Evolutionary conservation across 2,888 invertebrate genomes (phyloP).

Genomic region (Priapulus caudatus): DNA sequence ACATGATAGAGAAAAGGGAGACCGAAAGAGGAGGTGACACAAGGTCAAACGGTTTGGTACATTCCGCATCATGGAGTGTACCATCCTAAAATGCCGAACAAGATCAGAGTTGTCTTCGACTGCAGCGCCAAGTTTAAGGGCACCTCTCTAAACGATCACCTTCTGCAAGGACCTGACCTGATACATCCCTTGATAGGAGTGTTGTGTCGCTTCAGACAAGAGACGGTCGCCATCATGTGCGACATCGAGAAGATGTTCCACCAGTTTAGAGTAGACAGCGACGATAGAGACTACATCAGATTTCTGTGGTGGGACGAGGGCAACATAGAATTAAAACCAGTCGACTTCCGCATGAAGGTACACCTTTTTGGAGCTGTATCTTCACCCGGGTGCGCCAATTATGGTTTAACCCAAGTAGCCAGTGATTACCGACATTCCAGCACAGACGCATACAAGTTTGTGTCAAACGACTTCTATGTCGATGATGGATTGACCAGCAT

Average conservation of each 20-base stretch:
- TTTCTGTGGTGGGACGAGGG: background rate
- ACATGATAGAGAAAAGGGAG: background rate
- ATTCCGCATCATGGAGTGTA: background rate
- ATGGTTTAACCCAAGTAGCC: background rate
- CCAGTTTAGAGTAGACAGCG: constrained; percentile 11
- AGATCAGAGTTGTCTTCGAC: background rate
- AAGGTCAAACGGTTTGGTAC: background rate
- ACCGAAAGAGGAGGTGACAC: background rate
- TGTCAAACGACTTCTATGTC: background rate
- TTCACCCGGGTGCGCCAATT: constrained; percentile 1
- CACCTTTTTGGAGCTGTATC: background rate
- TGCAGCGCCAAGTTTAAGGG: background rate
- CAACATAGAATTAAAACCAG: background rate
- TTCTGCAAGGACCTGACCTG: background rate
- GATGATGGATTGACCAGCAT: background rate
- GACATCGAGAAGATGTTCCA: constrained; percentile 20
- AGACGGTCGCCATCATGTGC: constrained; percentile 13
- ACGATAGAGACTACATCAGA: constrained; percentile 8
- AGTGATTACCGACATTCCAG: background rate
- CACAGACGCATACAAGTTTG: no score
- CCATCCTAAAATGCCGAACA: no score
- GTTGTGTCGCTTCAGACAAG: background rate
- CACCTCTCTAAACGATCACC: background rate
- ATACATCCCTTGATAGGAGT: background rate
- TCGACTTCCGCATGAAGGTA: background rate